A percentile compares a stretch with the other conserved stretches of the same genome.
These are phyloP conservation scores for Philereme transversata DNA, from an alignment of 2,888 invertebrate species.

Conservation along the genomic window DNA sequence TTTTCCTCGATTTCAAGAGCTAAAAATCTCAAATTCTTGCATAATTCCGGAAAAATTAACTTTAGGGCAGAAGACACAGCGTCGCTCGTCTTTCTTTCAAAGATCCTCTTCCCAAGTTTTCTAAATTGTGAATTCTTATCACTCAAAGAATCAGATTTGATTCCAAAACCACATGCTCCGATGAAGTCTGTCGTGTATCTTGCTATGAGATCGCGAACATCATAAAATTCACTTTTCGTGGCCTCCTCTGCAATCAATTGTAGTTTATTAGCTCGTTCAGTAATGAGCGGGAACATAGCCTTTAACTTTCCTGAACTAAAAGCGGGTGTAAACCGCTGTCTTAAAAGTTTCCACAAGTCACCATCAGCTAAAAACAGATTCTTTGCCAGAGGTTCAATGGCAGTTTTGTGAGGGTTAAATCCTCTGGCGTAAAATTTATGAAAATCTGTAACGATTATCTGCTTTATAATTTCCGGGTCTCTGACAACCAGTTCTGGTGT, in stretches of 20 bases:
- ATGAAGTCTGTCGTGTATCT: constrained; percentile 76
- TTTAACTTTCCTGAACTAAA: constrained; percentile 73
- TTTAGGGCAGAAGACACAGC: constrained; percentile 55
- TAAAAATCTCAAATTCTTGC: constrained; percentile 58
- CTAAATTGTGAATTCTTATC: constrained; percentile 70
- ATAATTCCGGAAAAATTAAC: constrained; percentile 64
- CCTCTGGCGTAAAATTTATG: constrained; percentile 66
- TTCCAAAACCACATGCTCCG: constrained; percentile 73
- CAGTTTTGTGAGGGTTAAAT: constrained; percentile 59
- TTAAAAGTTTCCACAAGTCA: constrained; percentile 69
- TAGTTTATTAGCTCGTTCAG: constrained; percentile 66
- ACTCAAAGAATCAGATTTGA: constrained; percentile 65
- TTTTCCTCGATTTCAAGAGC: constrained; percentile 58
- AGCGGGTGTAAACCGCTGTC: constrained; percentile 69
- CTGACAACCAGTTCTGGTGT: constrained; percentile 65
- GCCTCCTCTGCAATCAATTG: constrained; percentile 61
- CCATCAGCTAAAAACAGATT: constrained; percentile 74
- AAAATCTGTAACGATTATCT: constrained; percentile 67
- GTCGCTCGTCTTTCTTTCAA: constrained; percentile 60
- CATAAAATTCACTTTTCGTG: constrained; percentile 56
- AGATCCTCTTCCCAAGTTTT: constrained; percentile 68
- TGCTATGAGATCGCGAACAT: constrained; percentile 72
- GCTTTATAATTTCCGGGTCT: constrained; percentile 68
- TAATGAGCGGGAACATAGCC: constrained; percentile 73
- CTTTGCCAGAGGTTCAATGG: constrained; percentile 65